These are phyloP conservation scores for Promerops cafer DNA, from an alignment of 2,113 vertebrate species.

Conservation along the genomic window DNA sequence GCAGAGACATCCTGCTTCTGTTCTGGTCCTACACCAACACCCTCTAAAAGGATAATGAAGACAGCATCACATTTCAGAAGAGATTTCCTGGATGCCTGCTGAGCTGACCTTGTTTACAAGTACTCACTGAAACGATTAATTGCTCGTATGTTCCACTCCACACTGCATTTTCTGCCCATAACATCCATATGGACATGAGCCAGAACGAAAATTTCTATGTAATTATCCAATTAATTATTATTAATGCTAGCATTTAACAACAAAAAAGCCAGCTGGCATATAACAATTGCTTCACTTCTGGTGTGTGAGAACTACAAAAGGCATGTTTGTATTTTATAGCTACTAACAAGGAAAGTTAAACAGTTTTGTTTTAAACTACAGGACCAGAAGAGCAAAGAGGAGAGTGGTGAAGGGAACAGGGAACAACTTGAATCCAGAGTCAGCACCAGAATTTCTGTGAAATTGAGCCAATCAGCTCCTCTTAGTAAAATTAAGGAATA, in stretches of 20 bases:
- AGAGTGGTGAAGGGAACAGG: background rate
- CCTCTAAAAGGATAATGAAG: background rate
- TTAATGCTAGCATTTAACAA: background rate
- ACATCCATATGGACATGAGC: background rate
- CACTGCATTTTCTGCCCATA: background rate
- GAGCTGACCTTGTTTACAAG: conserved; percentile 16
- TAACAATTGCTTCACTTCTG: background rate
- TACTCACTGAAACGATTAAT: background rate
- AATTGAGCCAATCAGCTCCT: background rate
- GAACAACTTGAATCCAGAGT: background rate
- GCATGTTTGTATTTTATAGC: background rate
- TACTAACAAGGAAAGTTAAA: background rate
- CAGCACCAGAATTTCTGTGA: background rate
- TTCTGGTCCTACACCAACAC: background rate
- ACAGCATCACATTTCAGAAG: conserved; percentile 27
- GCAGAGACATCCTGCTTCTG: background rate
- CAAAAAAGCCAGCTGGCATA: background rate
- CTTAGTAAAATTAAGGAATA: too few relatives aligned
- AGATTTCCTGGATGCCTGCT: background rate
- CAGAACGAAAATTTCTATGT: background rate
- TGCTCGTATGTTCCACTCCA: background rate
- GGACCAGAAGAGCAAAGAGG: background rate
- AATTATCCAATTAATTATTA: conserved; percentile 22
- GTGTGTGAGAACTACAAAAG: background rate
- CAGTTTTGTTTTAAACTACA: background rate